phyloP scores from a whole-genome alignment of 2,888 invertebrate species.

The Phorcus lineatus region DNA sequence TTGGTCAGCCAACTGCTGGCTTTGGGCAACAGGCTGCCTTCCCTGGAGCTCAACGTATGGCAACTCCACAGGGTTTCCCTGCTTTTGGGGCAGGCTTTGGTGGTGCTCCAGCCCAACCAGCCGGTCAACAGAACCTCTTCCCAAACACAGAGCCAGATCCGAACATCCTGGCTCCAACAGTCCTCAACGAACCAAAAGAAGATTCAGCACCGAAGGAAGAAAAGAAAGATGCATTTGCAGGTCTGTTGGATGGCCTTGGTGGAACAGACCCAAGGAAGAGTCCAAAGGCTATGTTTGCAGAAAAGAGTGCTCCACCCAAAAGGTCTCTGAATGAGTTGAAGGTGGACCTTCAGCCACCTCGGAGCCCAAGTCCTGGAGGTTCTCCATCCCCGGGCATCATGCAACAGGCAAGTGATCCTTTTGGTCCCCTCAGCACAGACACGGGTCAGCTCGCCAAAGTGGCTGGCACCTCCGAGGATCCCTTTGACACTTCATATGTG shows the following conservation, averaged over 20 bases:
- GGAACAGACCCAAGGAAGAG: slow-evolving; percentile 34
- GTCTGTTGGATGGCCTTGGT: slow-evolving; percentile 52
- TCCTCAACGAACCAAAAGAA: slow-evolving; percentile 25
- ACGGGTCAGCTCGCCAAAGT: slow-evolving; percentile 31
- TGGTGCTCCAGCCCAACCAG: slow-evolving; percentile 31
- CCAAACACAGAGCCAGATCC: slow-evolving; percentile 11
- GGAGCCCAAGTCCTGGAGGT: background rate
- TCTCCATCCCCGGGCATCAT: slow-evolving; percentile 18
- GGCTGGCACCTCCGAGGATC: slow-evolving; percentile 38
- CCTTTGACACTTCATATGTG: slow-evolving; percentile 48
- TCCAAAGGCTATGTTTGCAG: slow-evolving; percentile 64
- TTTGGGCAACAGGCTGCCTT: slow-evolving; percentile 21
- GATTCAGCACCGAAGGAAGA: slow-evolving; percentile 28
- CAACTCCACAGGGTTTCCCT: slow-evolving; percentile 32
- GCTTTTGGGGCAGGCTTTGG: background rate
- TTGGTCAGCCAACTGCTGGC: slow-evolving; percentile 31
- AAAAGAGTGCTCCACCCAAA: slow-evolving; percentile 51
- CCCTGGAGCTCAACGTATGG: slow-evolving; percentile 22
- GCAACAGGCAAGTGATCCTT: slow-evolving; percentile 42
- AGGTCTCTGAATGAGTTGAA: slow-evolving; percentile 61
- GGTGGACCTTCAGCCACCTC: slow-evolving; percentile 19
- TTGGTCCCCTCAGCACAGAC: slow-evolving; percentile 40
- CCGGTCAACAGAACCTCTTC: slow-evolving; percentile 3
- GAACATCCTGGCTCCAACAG: slow-evolving; percentile 34
- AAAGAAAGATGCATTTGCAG: slow-evolving; percentile 49